These are phyloP conservation scores for Arbacia lixula DNA, from an alignment of 53 echinoderm and acorn worm species.

Conservation along the genomic window DNA sequence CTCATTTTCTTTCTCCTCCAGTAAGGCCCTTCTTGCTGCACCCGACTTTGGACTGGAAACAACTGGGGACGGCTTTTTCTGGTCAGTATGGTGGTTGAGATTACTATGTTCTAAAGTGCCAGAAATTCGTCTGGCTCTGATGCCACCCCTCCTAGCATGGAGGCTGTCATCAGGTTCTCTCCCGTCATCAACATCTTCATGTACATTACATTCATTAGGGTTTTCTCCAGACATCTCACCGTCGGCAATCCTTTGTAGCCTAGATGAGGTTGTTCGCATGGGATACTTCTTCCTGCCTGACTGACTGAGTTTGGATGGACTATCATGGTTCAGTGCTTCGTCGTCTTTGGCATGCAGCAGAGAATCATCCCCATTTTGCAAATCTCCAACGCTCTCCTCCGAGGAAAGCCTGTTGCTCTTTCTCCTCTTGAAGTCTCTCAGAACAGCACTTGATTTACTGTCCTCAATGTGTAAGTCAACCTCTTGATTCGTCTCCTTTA, in stretches of 20 bases:
- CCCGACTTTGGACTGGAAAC: too few species aligned
- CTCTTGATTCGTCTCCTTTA: neutral
- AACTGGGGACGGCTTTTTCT: too few species aligned
- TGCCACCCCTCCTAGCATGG: too few species aligned
- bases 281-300: constrained; percentile 89
- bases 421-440: neutral
- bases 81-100: too few species aligned
- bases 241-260: constrained; percentile 75
- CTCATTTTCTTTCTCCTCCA: constrained; percentile 47
- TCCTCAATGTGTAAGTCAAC: too few species aligned
- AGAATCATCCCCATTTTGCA: constrained; percentile 37
- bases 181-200: too few species aligned
- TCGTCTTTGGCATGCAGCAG: neutral
- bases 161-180: too few species aligned
- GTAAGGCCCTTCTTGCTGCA: too few species aligned
- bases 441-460: neutral
- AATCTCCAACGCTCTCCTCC: neutral
- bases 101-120: too few species aligned
- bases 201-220: too few species aligned
- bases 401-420: constrained; percentile 33
- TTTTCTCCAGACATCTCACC: neutral
- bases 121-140: too few species aligned
- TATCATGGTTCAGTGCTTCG: too few species aligned
- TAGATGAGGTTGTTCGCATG: constrained; percentile 89
- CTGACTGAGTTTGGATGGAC: constrained; percentile 43